phyloP scores from a whole-genome alignment of 2,888 invertebrate genomes.

The Anoplius nigerrimus region DNA sequence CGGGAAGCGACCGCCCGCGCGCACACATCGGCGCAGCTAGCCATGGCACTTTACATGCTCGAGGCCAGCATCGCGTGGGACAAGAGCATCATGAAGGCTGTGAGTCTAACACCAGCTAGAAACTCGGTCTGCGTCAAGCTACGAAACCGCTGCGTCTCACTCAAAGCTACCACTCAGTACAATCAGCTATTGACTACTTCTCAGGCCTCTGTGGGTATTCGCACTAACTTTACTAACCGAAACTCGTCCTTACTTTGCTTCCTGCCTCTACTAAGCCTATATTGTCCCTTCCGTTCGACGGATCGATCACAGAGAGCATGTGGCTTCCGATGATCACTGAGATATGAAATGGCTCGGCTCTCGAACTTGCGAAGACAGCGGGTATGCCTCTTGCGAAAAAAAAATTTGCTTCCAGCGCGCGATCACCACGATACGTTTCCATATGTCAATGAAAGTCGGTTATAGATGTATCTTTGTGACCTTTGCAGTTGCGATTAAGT shows the following conservation, averaged over 20 bases:
- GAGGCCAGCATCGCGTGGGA: constrained; percentile 98
- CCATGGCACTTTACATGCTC: constrained; percentile 91
- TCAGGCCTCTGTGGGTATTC: constrained; percentile 74
- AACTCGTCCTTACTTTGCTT: constrained; percentile 44
- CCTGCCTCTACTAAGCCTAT: constrained; percentile 41
- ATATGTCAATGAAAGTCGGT: constrained; percentile 14
- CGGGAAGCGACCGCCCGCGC: constrained; percentile 90
- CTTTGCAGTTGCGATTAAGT: constrained; percentile 38
- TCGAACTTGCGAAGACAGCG: no score
- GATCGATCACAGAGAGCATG: constrained; percentile 49
- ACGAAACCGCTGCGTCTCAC: constrained; percentile 74
- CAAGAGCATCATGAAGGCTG: constrained; percentile 99
- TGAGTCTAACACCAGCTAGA: constrained; percentile 80
- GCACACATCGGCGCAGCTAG: constrained; percentile 91
- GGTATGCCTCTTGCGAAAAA: background rate
- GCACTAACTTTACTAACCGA: constrained; percentile 72
- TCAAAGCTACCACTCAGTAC: constrained; percentile 73
- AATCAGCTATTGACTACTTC: constrained; percentile 73
- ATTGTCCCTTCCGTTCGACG: constrained; percentile 34
- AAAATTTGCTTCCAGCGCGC: constrained; percentile 42
- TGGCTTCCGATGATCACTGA: constrained; percentile 38
- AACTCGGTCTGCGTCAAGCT: constrained; percentile 72
- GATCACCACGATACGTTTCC: constrained; percentile 23
- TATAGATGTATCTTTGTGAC: constrained; percentile 5
- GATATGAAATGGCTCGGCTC: background rate